phyloP scores from a whole-genome alignment of 2,888 invertebrate genomes.

The Pyrgus malvae region DNA sequence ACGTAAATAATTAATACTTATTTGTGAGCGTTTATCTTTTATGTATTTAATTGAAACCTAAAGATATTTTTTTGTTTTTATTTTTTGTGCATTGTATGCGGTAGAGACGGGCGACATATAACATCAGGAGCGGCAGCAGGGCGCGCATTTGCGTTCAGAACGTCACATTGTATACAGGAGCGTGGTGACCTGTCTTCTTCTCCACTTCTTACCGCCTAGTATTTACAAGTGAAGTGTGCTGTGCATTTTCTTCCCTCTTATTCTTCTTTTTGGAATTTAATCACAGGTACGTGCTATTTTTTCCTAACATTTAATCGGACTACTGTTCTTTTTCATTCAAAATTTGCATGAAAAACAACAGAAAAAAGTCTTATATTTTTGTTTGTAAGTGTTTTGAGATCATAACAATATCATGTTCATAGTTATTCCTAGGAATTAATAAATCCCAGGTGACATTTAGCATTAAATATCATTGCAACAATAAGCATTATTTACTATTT shows the following conservation, averaged over 20 bases:
- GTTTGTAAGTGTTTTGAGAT: too few relatives aligned
- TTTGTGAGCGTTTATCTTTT: too few relatives aligned
- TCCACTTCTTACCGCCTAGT: constrained; percentile 13
- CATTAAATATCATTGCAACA: too few relatives aligned
- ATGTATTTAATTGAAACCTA: background rate
- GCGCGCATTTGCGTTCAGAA: constrained; percentile 33
- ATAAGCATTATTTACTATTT: too few relatives aligned
- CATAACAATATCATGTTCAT: too few relatives aligned
- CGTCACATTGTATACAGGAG: constrained; percentile 24
- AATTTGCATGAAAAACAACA: too few relatives aligned
- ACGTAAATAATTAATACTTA: too few relatives aligned
- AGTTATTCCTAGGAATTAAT: too few relatives aligned
- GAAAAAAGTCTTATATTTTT: too few relatives aligned
- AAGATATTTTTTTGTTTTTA: background rate
- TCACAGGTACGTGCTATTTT: background rate
- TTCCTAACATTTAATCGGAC: background rate
- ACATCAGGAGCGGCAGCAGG: constrained; percentile 30
- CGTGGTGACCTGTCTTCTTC: constrained; percentile 14
- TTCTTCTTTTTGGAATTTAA: background rate
- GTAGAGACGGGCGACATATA: constrained; percentile 30
- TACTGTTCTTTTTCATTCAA: background rate
- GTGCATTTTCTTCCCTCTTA: background rate
- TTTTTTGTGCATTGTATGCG: background rate
- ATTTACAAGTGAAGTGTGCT: constrained; percentile 11
- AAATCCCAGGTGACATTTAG: too few relatives aligned